A percentile compares a stretch with the other conserved stretches of the same genome.
These are phyloP conservation scores for Cyclina sinensis DNA, from an alignment of 1,140 invertebrate species.

Conservation along the genomic window DNA sequence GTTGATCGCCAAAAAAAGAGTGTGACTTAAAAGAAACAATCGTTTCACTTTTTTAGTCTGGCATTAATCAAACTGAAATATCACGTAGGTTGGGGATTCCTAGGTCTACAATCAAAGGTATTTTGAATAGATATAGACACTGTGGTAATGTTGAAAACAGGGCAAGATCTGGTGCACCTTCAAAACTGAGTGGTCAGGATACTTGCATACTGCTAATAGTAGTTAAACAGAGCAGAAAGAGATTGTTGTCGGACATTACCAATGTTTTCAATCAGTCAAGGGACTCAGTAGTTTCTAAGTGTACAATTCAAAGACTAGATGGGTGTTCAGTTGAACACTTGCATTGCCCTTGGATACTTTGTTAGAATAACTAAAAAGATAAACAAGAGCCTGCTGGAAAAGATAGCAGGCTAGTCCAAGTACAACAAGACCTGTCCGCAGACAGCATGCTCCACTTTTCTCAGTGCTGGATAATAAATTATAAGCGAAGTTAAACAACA, in stretches of 20 bases:
- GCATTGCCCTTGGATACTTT: no score
- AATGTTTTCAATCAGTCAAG: neutral
- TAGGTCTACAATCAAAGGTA: neutral
- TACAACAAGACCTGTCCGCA: no score
- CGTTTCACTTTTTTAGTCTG: neutral
- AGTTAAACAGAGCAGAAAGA: slow-evolving; percentile 16
- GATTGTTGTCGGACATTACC: slow-evolving; percentile 2
- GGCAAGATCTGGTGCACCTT: no score
- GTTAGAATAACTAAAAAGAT: no score
- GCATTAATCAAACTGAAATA: neutral
- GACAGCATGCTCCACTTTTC: no score
- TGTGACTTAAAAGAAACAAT: neutral
- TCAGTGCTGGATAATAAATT: no score
- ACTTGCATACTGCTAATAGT: neutral
- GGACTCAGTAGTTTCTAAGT: slow-evolving; percentile 3
- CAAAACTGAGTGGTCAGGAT: neutral
- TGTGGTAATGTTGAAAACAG: neutral
- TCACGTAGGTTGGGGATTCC: neutral
- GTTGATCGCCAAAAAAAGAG: neutral
- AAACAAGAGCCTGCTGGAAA: no score
- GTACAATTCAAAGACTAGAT: no score
- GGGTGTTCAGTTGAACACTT: no score
- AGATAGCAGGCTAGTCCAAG: no score
- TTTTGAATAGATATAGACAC: neutral
- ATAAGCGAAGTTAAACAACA: no score